A percentile compares a stretch with the other conserved stretches of the same genome.
These are phyloP conservation scores for Agrotis exclamationis DNA, from an alignment of 2,888 invertebrate species.

Conservation along the genomic window DNA sequence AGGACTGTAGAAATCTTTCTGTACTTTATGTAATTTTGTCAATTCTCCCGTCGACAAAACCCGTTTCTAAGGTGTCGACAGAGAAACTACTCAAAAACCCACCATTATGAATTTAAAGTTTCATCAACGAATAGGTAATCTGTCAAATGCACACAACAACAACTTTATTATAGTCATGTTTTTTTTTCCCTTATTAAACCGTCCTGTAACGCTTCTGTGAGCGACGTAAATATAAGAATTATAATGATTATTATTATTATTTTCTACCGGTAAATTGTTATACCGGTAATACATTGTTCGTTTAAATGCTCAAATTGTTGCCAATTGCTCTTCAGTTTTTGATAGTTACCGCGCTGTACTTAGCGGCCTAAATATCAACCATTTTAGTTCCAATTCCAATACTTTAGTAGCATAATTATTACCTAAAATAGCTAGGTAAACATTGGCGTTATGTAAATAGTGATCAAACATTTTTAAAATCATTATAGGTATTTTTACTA, in stretches of 20 bases:
- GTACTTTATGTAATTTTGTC: too few species aligned
- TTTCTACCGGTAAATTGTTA: slow-evolving; percentile 49
- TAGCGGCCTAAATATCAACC: neutral
- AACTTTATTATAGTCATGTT: slow-evolving; percentile 15
- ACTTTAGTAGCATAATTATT: neutral
- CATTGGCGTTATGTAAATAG: too few species aligned
- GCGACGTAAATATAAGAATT: slow-evolving; percentile 54
- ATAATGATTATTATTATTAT: slow-evolving; percentile 57
- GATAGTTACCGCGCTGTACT: slow-evolving; percentile 7
- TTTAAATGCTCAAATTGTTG: slow-evolving; percentile 50
- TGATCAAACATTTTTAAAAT: too few species aligned
- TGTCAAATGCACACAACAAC: slow-evolving; percentile 24
- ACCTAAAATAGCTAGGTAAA: too few species aligned
- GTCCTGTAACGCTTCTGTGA: slow-evolving; percentile 52
- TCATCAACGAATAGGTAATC: slow-evolving; percentile 3
- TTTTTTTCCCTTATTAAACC: slow-evolving; percentile 27
- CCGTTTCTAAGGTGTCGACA: neutral
- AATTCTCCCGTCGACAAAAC: too few species aligned
- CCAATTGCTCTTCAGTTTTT: slow-evolving; percentile 13
- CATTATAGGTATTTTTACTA: too few species aligned
- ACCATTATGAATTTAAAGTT: slow-evolving; percentile 8
- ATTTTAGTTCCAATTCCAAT: neutral
- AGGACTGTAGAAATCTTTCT: too few species aligned
- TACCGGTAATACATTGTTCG: slow-evolving; percentile 42
- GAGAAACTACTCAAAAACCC: neutral